Percentiles rank a stretch among this genome's conserved stretches.
phyloP scores from a whole-genome alignment of 2,888 invertebrate species.

The Selenia dentaria region DNA sequence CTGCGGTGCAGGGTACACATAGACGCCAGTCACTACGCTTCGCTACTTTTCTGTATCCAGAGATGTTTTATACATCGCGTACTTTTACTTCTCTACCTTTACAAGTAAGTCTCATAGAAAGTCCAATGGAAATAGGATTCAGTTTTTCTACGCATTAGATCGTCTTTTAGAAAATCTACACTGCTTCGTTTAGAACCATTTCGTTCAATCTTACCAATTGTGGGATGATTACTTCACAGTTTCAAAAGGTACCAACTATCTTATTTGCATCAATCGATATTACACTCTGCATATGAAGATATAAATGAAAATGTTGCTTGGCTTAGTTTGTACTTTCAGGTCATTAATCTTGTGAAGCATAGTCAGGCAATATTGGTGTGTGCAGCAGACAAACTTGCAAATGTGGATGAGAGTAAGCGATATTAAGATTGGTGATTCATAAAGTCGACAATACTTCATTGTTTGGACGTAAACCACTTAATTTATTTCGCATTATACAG shows the following conservation, averaged over 20 bases:
- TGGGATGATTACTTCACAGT: constrained; percentile 42
- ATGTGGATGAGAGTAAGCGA: constrained; percentile 60
- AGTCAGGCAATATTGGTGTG: constrained; percentile 52
- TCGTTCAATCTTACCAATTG: constrained; percentile 55
- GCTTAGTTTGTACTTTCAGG: constrained; percentile 3
- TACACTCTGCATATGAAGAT: constrained; percentile 5
- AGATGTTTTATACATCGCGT: constrained; percentile 80
- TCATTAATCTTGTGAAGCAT: constrained; percentile 25
- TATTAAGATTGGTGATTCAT: constrained; percentile 66
- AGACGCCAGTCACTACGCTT: constrained; percentile 68
- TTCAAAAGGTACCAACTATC: constrained; percentile 35
- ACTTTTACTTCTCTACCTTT: constrained; percentile 46
- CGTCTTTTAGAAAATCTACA: constrained; percentile 58
- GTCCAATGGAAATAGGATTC: constrained; percentile 60
- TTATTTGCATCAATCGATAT: constrained; percentile 22
- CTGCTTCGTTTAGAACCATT: constrained; percentile 61
- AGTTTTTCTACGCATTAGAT: constrained; percentile 55
- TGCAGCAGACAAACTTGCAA: constrained; percentile 64
- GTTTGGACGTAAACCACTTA: constrained; percentile 49
- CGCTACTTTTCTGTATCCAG: constrained; percentile 77
- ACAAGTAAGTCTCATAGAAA: constrained; percentile 39
- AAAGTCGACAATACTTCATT: constrained; percentile 59
- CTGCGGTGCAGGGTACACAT: constrained; percentile 65
- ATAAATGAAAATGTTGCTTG: constrained; percentile 32
- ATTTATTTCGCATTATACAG: constrained; percentile 35